Base-by-base conservation (phyloP, 2,113 vertebrate genomes). In the Neofelis nebulosa region DNA sequence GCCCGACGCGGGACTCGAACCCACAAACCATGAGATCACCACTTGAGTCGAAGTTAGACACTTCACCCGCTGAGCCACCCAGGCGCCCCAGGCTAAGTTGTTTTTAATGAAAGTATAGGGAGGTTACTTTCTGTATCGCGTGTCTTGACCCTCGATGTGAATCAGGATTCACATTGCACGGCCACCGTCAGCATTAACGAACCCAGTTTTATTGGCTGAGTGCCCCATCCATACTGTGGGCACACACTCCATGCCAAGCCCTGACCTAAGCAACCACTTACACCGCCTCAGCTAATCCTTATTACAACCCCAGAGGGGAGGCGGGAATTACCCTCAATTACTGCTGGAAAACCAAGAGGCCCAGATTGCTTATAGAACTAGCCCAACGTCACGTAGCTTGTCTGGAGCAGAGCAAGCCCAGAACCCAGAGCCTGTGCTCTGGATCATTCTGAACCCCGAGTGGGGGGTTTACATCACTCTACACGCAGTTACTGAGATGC, bases 111-210 rank as follows among this genome's bases (percentile, higher is more conserved):
- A 84, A 11, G 18, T 29, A 1, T 13, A 57, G 48, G 57, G 36
- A 92, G 41, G 21, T 41, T 57, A 14, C 41, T 27, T 65, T 89
- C 25, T 41, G 23, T 74, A 66, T 36, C 57, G 36, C 19, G 7
- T 25, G 55, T 87, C 88, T 84, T 69, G 31, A 48, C 52, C 80
- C n/a, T 36, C 38, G 18, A 0, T 36, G 68, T 55, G 80, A 92
- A 21, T 36, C 3, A 15, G 33, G 73, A 55, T 88, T 10, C 55
- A 57, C 19, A 57, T 21, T 57, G 85, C 41, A 9, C 31, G 65
- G 41, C 5, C n/a, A n/a, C n/a, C 9, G 0, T 55, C 13, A n/a
- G 31, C 38, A n/a, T 3, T 38, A 12, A n/a, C 45, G 18, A 4
- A 23, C 50, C 79, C 45, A 48, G 18, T 13, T 13, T 52, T 9